Conservation (phyloP, 2,888 invertebrate species). For the Athalia cordata region DNA sequence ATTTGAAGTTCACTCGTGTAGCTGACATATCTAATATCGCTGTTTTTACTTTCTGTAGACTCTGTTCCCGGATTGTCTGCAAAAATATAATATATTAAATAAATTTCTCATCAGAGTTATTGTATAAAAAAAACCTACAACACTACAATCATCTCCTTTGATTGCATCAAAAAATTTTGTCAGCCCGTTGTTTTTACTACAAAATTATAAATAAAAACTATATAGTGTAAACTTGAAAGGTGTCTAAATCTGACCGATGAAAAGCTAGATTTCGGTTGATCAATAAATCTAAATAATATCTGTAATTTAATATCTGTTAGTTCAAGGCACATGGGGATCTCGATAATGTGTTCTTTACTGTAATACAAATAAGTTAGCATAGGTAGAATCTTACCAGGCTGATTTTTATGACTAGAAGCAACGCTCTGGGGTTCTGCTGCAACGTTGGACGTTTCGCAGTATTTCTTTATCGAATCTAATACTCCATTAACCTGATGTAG, state of each 20-base stretch:
- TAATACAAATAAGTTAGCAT: not conserved
- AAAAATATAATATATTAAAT: conserved; percentile 40
- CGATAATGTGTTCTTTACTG: no score
- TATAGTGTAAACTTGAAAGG: no score
- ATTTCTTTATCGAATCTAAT: conserved; percentile 62
- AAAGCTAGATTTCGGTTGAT: no score
- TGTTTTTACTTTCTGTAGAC: conserved; percentile 61
- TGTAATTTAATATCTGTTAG: no score
- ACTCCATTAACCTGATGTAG: conserved; percentile 66
- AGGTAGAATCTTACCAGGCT: conserved; percentile 61
- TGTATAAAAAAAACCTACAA: not conserved
- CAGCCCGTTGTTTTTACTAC: no score
- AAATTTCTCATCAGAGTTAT: not conserved
- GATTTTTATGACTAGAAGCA: conserved; percentile 70
- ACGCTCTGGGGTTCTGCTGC: conserved; percentile 57
- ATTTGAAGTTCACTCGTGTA: conserved; percentile 98
- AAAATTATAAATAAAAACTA: no score
- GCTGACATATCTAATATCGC: conserved; percentile 78
- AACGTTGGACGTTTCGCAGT: conserved; percentile 55
- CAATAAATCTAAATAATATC: no score
- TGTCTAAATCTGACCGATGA: no score
- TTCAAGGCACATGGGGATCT: no score
- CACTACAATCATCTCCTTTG: no score
- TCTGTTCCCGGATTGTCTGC: conserved; percentile 61
- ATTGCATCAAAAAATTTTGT: no score